A percentile compares a stretch with the other conserved stretches of the same genome.
Evolutionary conservation across 2,888 invertebrate genomes (phyloP).

Genomic region (Crematogaster levior): DNA sequence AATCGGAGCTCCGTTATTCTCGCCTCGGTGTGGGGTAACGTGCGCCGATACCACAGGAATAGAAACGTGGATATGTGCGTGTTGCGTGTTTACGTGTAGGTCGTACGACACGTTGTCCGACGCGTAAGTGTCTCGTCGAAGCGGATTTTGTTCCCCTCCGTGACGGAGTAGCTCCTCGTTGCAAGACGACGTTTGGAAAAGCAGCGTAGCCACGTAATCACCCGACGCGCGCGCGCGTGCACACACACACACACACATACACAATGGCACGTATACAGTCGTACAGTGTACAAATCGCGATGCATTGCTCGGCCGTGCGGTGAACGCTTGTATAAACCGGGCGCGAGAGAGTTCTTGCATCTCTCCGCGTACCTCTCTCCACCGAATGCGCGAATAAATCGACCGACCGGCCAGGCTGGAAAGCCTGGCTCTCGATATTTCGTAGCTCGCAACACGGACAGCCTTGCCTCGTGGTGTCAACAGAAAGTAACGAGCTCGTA

Average conservation of each 20-base stretch:
- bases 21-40: constrained; percentile 46
- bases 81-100: neutral
- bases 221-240: neutral
- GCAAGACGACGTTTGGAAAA: constrained; percentile 26
- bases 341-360: constrained; percentile 47
- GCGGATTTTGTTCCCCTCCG: constrained; percentile 22
- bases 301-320: constrained; percentile 31
- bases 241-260: neutral
- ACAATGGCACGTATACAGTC: neutral
- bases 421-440: constrained; percentile 50
- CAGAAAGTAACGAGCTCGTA: constrained; percentile 42
- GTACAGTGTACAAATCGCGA: constrained; percentile 29
- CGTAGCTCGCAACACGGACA: constrained; percentile 35
- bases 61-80: neutral
- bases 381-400: constrained; percentile 39
- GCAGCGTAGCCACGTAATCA: constrained; percentile 62
- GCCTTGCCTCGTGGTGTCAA: constrained; percentile 34
- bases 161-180: constrained; percentile 2
- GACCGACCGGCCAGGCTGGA: constrained; percentile 57
- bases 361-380: constrained; percentile 40
- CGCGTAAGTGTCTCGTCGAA: constrained; percentile 31
- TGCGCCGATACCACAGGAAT: constrained; percentile 28
- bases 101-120: constrained; percentile 15
- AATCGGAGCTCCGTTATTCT: constrained; percentile 63
- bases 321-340: constrained; percentile 45